These are phyloP conservation scores for Aricia artaxerxes DNA, from an alignment of 2,888 invertebrate species.

Conservation along the genomic window DNA sequence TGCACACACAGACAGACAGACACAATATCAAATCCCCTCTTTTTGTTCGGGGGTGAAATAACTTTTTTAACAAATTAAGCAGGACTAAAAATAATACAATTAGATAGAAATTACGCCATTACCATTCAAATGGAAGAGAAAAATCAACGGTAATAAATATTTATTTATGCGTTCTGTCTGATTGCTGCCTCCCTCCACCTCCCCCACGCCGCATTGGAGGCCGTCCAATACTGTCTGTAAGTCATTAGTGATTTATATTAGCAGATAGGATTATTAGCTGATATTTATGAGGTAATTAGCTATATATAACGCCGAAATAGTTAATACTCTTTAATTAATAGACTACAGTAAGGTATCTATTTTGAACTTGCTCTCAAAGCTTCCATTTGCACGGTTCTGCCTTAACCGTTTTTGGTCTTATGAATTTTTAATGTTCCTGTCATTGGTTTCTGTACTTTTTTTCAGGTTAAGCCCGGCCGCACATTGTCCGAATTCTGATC, in stretches of 20 bases:
- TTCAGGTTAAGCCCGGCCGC: too few species aligned
- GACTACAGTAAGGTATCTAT: background rate
- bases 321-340: background rate
- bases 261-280: background rate
- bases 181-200: background rate
- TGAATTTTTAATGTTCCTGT: too few species aligned
- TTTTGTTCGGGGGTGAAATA: background rate
- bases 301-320: background rate
- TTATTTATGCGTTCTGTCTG: constrained; percentile 8
- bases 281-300: background rate
- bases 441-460: too few species aligned
- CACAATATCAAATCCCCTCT: too few species aligned
- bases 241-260: background rate
- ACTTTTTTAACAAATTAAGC: background rate
- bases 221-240: background rate
- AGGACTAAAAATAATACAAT: background rate
- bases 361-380: too few species aligned
- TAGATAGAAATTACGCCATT: background rate
- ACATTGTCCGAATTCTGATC: too few species aligned
- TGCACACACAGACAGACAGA: too few species aligned
- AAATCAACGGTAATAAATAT: background rate
- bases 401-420: too few species aligned
- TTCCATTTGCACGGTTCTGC: too few species aligned
- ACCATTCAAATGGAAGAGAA: background rate
- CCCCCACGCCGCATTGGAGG: background rate